phyloP scores from a whole-genome alignment of 2,797 vertebrate species.

The Catostomus latipinnis region DNA sequence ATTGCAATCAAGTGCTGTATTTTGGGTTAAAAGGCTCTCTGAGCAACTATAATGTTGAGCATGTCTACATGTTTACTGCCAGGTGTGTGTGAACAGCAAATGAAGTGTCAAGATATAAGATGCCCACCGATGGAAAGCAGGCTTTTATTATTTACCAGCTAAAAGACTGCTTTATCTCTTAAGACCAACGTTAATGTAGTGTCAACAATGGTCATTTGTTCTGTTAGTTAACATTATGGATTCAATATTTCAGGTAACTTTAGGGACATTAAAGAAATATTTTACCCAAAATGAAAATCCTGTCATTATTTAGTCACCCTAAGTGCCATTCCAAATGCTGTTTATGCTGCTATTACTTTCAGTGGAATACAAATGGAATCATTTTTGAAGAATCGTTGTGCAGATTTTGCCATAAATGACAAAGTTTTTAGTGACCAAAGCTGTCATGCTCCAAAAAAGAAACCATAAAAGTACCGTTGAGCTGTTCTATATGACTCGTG shows the following conservation, averaged over 20 bases:
- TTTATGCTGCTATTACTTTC: slow-evolving; percentile 28
- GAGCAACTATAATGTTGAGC: slow-evolving; percentile 42
- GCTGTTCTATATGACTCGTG: too few relatives aligned
- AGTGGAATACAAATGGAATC: not conserved
- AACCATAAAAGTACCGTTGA: too few relatives aligned
- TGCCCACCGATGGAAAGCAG: slow-evolving; percentile 51
- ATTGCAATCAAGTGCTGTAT: slow-evolving; percentile 54
- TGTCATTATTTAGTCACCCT: not conserved
- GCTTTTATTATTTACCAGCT: slow-evolving; percentile 41
- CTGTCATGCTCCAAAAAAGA: too few relatives aligned
- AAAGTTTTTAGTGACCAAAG: not conserved
- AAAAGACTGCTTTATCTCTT: slow-evolving; percentile 45
- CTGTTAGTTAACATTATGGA: slow-evolving; percentile 23
- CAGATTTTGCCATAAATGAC: too few relatives aligned
- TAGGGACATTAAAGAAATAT: not conserved
- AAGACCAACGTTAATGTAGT: slow-evolving; percentile 56
- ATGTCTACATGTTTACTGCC: slow-evolving; percentile 59
- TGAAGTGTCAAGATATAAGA: slow-evolving; percentile 64
- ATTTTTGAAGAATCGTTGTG: too few relatives aligned
- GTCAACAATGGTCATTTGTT: slow-evolving; percentile 56
- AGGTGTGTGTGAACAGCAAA: slow-evolving; percentile 64
- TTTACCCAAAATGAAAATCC: slow-evolving; percentile 9
- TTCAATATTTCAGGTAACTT: slow-evolving; percentile 12
- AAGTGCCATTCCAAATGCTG: not conserved
- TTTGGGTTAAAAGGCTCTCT: slow-evolving; percentile 64